Evolutionary conservation across 2,113 vertebrate genomes (phyloP), one percentile per base, ranked within the genome.

Genomic region (Saccopteryx bilineata): DNA sequence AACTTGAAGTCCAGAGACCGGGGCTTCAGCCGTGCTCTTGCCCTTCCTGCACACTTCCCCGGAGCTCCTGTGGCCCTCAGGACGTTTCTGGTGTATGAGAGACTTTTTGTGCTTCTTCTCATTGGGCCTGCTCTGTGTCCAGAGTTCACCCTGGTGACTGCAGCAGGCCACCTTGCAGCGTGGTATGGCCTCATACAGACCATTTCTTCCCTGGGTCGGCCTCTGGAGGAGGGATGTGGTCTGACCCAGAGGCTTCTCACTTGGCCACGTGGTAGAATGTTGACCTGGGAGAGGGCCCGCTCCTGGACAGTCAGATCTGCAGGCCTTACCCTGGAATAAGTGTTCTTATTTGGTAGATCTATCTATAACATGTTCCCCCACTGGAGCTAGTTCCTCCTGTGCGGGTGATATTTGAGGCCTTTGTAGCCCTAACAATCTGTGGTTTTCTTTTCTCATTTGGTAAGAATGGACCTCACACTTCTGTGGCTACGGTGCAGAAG

Each of bases 371-470:
- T 0, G 0, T 69, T 85, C 63, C 50, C 6, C 88, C 23, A 2
- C 68, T 71, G 68, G 28, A n/a, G 68, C 46, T 66, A 24, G 58
- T 79, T 80, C 76, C 31, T 94, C 39, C 46, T 61, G 15, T 50
- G n/a, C n/a, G 4, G 80, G 13, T 83, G 39, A 12, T 31, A 7
- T 56, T 26, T 58, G 80, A 89, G 91, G n/a, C 56, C 58, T 87
- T 58, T 90, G 92, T 68, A 82, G 85, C 24, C 19, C 50, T 28
- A 2, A 46, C 52, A 6, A 9, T 88, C 31, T 61, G 33, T 86
- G 82, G 74, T 78, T 91, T 82, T 75, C 46, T 63, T 89, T 69
- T 58, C 68, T 93, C 58, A 39, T 71, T 85, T 87, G 50, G 21
- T 90, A 60, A 68, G 90, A 58, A n/a, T 17, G 39, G 84, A 48